These are phyloP conservation scores for Thecocarcelia acutangulata DNA, from an alignment of 2,888 invertebrate genomes.

Conservation along the genomic window DNA sequence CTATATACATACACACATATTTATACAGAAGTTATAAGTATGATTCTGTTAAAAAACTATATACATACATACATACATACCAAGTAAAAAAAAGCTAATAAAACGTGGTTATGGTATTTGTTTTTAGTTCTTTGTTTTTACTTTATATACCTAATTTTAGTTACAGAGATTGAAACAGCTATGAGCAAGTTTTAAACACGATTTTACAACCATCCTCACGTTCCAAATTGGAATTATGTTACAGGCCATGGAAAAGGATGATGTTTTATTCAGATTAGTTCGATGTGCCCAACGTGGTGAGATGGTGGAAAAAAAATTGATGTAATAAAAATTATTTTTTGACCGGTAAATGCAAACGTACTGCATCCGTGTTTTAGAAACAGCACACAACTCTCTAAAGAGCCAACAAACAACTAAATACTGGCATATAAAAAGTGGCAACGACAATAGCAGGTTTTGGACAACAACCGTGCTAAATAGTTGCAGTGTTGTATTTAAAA, in stretches of 20 bases:
- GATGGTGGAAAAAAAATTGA: slow-evolving; percentile 40
- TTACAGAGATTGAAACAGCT: slow-evolving; percentile 45
- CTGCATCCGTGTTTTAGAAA: slow-evolving; percentile 57
- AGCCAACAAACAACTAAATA: slow-evolving; percentile 70
- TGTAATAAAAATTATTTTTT: slow-evolving; percentile 70
- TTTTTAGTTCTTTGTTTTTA: slow-evolving; percentile 41
- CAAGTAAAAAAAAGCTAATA: slow-evolving; percentile 24
- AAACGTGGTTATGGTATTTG: slow-evolving; percentile 62
- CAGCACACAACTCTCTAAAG: slow-evolving; percentile 58
- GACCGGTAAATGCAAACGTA: slow-evolving; percentile 66
- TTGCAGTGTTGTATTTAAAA: slow-evolving; percentile 60
- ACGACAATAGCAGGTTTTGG: slow-evolving; percentile 20
- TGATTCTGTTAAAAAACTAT: slow-evolving; percentile 50
- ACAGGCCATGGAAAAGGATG: slow-evolving; percentile 29
- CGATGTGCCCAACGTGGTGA: slow-evolving; percentile 28
- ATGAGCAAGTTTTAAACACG: slow-evolving; percentile 30
- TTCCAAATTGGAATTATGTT: slow-evolving; percentile 23
- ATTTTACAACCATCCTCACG: slow-evolving; percentile 25
- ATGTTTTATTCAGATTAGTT: slow-evolving; percentile 33
- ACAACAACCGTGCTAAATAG: neutral
- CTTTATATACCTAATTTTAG: slow-evolving; percentile 33
- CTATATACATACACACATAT: too few relatives aligned
- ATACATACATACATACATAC: slow-evolving; percentile 6
- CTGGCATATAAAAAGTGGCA: slow-evolving; percentile 54
- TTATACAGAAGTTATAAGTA: slow-evolving; percentile 25